phyloP scores from a whole-genome alignment of 2,113 vertebrate genomes.

The Bambusicola thoracicus region DNA sequence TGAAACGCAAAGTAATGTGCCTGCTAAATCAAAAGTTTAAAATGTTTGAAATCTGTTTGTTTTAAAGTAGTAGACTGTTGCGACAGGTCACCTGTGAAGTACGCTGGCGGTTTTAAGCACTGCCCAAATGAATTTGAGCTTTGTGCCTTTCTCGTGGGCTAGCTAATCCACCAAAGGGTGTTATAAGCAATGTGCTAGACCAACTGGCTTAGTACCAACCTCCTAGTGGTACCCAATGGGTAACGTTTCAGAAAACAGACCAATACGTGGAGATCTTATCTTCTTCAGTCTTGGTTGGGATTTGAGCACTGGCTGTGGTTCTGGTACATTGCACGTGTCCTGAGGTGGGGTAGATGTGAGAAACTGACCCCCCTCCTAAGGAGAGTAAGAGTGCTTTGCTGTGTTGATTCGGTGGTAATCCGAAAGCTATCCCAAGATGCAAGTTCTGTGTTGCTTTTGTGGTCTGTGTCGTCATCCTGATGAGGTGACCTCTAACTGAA shows the following conservation, averaged over 20 bases:
- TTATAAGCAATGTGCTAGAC: neutral
- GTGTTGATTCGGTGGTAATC: neutral
- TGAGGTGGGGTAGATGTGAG: neutral
- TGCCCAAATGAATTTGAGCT: accelerated
- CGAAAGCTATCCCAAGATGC: neutral
- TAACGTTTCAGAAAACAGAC: neutral
- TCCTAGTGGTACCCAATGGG: neutral
- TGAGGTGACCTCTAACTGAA: neutral
- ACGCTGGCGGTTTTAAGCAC: neutral
- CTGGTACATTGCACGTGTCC: neutral
- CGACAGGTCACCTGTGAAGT: slow-evolving; percentile 49
- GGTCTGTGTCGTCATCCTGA: neutral
- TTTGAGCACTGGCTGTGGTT: neutral
- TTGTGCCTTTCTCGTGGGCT: neutral
- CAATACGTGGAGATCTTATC: neutral
- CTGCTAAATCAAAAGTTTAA: slow-evolving; percentile 69
- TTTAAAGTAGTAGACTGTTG: slow-evolving; percentile 55
- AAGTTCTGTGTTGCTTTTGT: neutral
- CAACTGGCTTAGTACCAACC: neutral
- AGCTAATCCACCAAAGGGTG: neutral
- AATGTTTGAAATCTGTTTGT: slow-evolving; percentile 62
- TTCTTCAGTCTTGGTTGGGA: neutral
- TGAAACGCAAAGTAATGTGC: slow-evolving; percentile 53
- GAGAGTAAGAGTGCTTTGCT: neutral
- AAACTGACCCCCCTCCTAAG: neutral